These are phyloP conservation scores for Clamator glandarius DNA, from an alignment of 2,797 vertebrate genomes.

Conservation along the genomic window DNA sequence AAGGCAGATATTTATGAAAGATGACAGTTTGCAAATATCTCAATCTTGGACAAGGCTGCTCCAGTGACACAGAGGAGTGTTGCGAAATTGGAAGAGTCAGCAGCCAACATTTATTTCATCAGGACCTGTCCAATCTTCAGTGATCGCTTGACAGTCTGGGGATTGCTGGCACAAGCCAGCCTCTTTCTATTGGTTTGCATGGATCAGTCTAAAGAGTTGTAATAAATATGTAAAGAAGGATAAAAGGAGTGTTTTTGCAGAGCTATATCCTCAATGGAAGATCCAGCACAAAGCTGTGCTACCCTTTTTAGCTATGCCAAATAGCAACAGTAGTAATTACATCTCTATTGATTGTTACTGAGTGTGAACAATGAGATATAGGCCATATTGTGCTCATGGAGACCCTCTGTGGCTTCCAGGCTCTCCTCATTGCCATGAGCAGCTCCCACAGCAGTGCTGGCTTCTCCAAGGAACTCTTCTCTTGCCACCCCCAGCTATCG, in stretches of 20 bases:
- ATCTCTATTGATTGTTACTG: constrained; percentile 60
- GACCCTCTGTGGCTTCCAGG: background rate
- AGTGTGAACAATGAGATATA: background rate
- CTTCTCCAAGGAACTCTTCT: background rate
- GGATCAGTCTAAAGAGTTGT: constrained; percentile 76
- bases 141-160: constrained; percentile 84
- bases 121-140: constrained; percentile 86
- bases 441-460: background rate
- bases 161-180: constrained; percentile 75
- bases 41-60: constrained; percentile 91
- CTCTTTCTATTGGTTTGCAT: constrained; percentile 73
- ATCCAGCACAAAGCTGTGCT: background rate
- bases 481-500: background rate
- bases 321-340: constrained; percentile 61
- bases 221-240: constrained; percentile 81
- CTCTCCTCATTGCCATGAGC: background rate
- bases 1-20: constrained; percentile 94
- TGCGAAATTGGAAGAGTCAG: constrained; percentile 95
- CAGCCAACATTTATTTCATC: constrained; percentile 95
- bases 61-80: constrained; percentile 88
- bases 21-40: constrained; percentile 99
- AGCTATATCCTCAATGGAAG: constrained; percentile 30
- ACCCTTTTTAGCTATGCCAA: constrained; percentile 55
- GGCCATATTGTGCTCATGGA: background rate
- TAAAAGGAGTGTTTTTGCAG: constrained; percentile 54